phyloP scores from a whole-genome alignment of 2,797 vertebrate species.

The Melanotaenia trifasciata region DNA sequence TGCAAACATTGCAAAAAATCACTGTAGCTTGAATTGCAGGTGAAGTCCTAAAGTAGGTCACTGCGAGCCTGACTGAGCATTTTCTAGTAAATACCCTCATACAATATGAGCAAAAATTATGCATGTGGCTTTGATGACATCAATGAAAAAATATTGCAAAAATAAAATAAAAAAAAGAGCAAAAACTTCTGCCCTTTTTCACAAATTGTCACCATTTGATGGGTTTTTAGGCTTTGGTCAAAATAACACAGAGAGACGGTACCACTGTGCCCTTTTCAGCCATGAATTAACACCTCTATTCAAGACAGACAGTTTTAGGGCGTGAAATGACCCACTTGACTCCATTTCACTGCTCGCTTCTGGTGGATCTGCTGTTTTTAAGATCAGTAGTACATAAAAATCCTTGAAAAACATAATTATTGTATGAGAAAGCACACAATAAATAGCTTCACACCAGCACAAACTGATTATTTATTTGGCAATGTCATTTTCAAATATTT shows the following conservation, averaged over 20 bases:
- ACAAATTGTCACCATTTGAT: neutral
- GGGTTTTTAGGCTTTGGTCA: neutral
- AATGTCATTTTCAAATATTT: neutral
- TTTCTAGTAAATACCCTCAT: constrained; percentile 13
- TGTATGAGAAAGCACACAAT: neutral
- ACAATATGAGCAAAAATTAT: constrained; percentile 20
- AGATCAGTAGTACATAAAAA: neutral
- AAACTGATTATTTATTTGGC: neutral
- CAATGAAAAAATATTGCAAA: constrained; percentile 2
- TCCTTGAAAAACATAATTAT: neutral
- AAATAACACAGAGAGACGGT: neutral
- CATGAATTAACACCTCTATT: neutral
- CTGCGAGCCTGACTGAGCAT: constrained; percentile 5
- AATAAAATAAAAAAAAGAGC: neutral
- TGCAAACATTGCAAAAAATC: constrained; percentile 29
- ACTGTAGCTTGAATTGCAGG: constrained; percentile 23
- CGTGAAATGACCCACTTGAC: neutral
- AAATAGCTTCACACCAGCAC: neutral
- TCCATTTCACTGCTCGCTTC: neutral
- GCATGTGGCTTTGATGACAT: constrained; percentile 6
- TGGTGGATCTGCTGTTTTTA: neutral
- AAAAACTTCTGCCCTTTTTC: neutral
- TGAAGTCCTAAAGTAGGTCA: constrained; percentile 55
- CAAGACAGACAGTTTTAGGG: neutral
- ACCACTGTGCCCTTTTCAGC: neutral